A percentile compares a stretch with the other conserved stretches of the same genome.
phyloP scores from a whole-genome alignment of 2,888 invertebrate genomes.

The Ophion slaviceki region DNA sequence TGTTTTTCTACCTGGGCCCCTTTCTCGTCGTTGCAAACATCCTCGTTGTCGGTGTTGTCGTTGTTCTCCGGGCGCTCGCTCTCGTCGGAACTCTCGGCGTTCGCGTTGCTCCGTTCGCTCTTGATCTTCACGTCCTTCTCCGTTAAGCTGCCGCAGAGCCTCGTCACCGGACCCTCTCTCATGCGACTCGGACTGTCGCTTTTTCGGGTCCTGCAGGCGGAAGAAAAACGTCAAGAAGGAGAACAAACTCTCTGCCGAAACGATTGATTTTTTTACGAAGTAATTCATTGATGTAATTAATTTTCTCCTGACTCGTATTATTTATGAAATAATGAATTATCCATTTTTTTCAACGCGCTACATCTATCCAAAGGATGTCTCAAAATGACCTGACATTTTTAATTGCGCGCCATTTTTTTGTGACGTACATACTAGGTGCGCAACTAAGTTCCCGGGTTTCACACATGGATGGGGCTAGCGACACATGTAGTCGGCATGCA shows the following conservation, averaged over 20 bases:
- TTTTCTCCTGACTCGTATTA: not conserved
- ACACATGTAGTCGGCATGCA: no score
- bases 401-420: no score
- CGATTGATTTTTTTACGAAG: not conserved
- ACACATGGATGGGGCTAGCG: no score
- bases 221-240: not conserved
- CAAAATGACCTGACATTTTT: no score
- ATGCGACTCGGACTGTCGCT: conserved; percentile 78
- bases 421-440: no score
- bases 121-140: conserved; percentile 79
- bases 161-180: conserved; percentile 81
- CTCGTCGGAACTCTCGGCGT: conserved; percentile 79
- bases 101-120: conserved; percentile 65
- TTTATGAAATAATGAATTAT: not conserved
- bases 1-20: conserved; percentile 47
- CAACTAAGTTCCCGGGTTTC: no score
- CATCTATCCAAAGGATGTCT: no score
- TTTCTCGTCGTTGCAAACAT: conserved; percentile 71
- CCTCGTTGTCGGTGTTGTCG: conserved; percentile 81
- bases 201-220: conserved; percentile 73
- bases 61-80: conserved; percentile 80
- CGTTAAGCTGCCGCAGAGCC: conserved; percentile 75
- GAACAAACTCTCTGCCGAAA: no score
- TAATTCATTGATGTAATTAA: no score
- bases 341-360: no score